A percentile compares a stretch with the other conserved stretches of the same genome.
Evolutionary conservation across 1,140 invertebrate genomes (phyloP).

Genomic region (Neodiprion fabricii): DNA sequence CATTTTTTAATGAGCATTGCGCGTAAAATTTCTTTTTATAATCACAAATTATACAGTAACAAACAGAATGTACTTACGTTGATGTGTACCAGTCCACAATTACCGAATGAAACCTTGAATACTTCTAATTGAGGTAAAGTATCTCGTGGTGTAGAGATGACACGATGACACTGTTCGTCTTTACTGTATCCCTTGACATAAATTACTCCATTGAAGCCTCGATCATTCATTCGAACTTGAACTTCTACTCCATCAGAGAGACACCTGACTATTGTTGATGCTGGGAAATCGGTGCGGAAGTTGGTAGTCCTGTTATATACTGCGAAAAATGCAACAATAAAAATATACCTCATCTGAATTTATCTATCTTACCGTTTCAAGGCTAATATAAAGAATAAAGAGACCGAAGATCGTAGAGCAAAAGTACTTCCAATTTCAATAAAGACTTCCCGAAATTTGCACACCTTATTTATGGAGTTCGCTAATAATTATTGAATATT

Average conservation of each 20-base stretch:
- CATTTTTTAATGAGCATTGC: background rate
- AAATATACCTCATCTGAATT: slow-evolving; percentile 16
- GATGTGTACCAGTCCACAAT: slow-evolving; percentile 88
- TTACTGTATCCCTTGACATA: slow-evolving; percentile 96
- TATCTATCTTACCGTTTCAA: background rate
- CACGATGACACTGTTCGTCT: slow-evolving; percentile 84
- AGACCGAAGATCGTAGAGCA: slow-evolving; percentile 18
- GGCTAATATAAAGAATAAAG: too few relatives aligned
- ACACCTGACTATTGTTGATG: slow-evolving; percentile 85
- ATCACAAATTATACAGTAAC: background rate
- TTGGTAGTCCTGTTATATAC: slow-evolving; percentile 58
- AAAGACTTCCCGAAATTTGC: too few relatives aligned
- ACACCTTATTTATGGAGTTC: slow-evolving; percentile 26
- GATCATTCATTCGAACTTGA: slow-evolving; percentile 77
- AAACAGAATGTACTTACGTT: slow-evolving; percentile 70
- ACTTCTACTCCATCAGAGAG: slow-evolving; percentile 91
- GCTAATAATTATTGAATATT: slow-evolving; percentile 26
- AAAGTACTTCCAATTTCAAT: slow-evolving; percentile 14
- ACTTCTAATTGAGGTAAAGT: slow-evolving; percentile 73
- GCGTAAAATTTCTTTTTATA: background rate
- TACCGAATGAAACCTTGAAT: slow-evolving; percentile 92
- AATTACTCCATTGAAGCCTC: slow-evolving; percentile 88
- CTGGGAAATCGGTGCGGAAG: slow-evolving; percentile 81
- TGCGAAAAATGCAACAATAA: slow-evolving; percentile 21
- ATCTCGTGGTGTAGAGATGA: slow-evolving; percentile 75